These are phyloP conservation scores for Mycalesis mineus DNA, from an alignment of 2,888 invertebrate species.

Conservation along the genomic window DNA sequence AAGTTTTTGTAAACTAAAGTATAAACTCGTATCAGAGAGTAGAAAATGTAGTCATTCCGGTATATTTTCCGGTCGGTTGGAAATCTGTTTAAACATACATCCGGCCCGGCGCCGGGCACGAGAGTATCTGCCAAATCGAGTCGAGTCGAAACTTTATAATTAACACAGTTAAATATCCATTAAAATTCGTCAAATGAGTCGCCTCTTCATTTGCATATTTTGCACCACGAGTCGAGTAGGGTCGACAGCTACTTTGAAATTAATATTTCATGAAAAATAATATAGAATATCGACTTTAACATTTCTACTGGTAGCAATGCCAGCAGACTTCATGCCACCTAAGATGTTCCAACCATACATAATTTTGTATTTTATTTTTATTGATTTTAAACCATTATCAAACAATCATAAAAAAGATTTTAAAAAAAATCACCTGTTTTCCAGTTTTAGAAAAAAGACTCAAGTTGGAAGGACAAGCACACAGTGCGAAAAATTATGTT, in stretches of 20 bases:
- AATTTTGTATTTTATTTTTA: too few relatives aligned
- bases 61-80: conserved; percentile 12
- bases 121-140: conserved; percentile 40
- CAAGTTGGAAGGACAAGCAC: too few relatives aligned
- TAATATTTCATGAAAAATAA: too few relatives aligned
- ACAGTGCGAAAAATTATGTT: too few relatives aligned
- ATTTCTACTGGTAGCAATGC: too few relatives aligned
- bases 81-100: conserved; percentile 49
- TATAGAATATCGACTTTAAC: too few relatives aligned
- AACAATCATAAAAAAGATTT: too few relatives aligned
- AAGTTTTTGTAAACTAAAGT: neutral
- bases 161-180: conserved; percentile 70
- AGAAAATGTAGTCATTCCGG: neutral
- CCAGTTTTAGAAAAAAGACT: too few relatives aligned
- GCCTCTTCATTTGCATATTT: conserved; percentile 71
- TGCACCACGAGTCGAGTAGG: conserved; percentile 41
- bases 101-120: conserved; percentile 33
- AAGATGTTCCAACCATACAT: too few relatives aligned
- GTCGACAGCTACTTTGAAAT: neutral
- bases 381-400: too few relatives aligned
- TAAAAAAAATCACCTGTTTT: too few relatives aligned
- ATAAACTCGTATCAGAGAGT: neutral
- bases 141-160: conserved; percentile 63
- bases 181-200: conserved; percentile 73
- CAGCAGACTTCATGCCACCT: too few relatives aligned